These are phyloP conservation scores for Taphrorychus bicolor DNA, from an alignment of 2,888 invertebrate genomes.

Conservation along the genomic window DNA sequence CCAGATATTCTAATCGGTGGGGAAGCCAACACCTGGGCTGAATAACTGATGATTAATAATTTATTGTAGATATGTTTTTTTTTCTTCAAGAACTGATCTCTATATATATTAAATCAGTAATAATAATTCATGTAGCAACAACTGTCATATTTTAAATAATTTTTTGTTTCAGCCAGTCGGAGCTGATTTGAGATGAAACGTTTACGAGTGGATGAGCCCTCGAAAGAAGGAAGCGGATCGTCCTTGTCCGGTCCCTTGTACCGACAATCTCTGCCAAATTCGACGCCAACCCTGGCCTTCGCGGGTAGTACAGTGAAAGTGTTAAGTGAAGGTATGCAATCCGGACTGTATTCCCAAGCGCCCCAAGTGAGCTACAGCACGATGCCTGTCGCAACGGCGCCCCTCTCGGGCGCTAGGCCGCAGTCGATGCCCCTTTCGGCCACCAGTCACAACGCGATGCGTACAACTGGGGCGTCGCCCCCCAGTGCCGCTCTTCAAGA, in stretches of 20 bases:
- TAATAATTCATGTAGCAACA: too few species aligned
- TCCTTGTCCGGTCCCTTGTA: slow-evolving; percentile 47
- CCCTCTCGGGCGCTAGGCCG: slow-evolving; percentile 57
- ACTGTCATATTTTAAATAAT: background rate
- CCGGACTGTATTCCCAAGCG: slow-evolving; percentile 55
- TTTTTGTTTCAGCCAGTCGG: slow-evolving; percentile 62
- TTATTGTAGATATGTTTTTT: too few species aligned
- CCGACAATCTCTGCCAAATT: slow-evolving; percentile 51
- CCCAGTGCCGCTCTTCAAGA: slow-evolving; percentile 48
- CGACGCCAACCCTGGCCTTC: slow-evolving; percentile 56
- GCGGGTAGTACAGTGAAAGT: slow-evolving; percentile 58
- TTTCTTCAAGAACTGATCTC: too few species aligned
- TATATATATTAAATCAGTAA: too few species aligned
- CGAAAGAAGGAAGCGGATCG: slow-evolving; percentile 58
- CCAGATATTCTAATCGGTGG: too few species aligned
- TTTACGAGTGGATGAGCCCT: slow-evolving; percentile 62
- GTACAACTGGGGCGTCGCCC: slow-evolving; percentile 52
- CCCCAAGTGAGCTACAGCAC: slow-evolving; percentile 56
- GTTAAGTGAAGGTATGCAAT: slow-evolving; percentile 46
- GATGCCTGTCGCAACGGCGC: slow-evolving; percentile 56
- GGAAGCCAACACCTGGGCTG: too few species aligned
- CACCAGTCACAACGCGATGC: slow-evolving; percentile 49
- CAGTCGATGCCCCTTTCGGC: slow-evolving; percentile 56
- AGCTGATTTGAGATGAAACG: slow-evolving; percentile 75
- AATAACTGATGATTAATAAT: too few species aligned